Evolutionary conservation across 2,888 invertebrate species (phyloP).

Genomic region (Nudaria mundana): DNA sequence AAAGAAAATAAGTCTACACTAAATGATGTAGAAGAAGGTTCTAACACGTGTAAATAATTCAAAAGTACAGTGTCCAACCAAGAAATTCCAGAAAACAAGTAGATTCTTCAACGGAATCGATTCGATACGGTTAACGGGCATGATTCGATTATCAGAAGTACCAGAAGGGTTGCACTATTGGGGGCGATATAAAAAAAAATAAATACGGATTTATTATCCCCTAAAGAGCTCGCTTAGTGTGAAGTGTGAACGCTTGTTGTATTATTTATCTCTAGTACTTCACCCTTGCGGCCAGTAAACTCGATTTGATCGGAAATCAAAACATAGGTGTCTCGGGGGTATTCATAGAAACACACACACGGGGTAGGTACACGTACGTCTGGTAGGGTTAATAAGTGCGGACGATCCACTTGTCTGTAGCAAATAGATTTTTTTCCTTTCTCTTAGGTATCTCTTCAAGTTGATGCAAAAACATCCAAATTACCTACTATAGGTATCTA

Average conservation of each 20-base stretch:
- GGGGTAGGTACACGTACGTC: neutral
- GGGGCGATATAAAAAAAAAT: slow-evolving; percentile 74
- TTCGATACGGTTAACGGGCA: slow-evolving; percentile 64
- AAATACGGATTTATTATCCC: slow-evolving; percentile 81
- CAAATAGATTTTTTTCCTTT: no score
- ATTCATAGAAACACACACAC: slow-evolving; percentile 3
- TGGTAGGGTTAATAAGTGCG: neutral
- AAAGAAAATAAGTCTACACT: no score
- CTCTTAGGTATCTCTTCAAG: no score
- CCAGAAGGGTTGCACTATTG: slow-evolving; percentile 48
- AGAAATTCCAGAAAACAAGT: no score
- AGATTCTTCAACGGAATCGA: slow-evolving; percentile 57
- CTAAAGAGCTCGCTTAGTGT: slow-evolving; percentile 71
- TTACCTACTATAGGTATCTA: no score
- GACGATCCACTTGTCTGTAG: no score
- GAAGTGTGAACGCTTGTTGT: slow-evolving; percentile 74
- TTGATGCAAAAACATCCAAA: no score
- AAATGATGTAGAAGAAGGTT: no score
- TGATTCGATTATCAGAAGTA: slow-evolving; percentile 60
- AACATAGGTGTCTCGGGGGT: slow-evolving; percentile 58
- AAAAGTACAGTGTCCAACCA: no score
- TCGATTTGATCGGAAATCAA: slow-evolving; percentile 67
- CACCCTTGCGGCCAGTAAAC: slow-evolving; percentile 67
- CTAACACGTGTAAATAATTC: no score
- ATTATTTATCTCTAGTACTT: slow-evolving; percentile 65